Evolutionary conservation across 2,113 vertebrate species (phyloP).

Genomic region (Leptodactylus fuscus): DNA sequence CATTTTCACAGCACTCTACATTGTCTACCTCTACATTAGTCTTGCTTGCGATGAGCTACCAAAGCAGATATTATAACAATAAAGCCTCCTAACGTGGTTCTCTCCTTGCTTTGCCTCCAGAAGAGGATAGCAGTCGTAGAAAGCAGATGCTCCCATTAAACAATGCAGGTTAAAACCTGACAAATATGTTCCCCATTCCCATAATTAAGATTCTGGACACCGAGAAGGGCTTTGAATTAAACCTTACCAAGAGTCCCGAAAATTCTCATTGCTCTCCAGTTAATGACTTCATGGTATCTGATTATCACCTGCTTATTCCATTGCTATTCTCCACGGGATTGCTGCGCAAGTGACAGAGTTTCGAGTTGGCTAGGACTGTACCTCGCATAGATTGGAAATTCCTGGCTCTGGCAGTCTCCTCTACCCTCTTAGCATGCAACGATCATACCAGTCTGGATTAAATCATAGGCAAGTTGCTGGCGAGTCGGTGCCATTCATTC

Average conservation of each 20-base stretch:
- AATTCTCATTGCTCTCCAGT: constrained; percentile 5
- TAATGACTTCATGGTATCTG: constrained; percentile 30
- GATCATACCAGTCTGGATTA: constrained; percentile 23
- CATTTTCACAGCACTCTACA: too few species aligned
- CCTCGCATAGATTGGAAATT: background rate
- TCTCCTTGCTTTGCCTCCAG: background rate
- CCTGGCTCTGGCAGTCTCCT: background rate
- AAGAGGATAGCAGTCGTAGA: background rate
- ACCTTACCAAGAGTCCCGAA: background rate
- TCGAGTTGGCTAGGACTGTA: background rate
- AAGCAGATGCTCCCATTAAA: background rate
- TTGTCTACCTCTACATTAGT: background rate
- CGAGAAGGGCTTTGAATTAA: background rate
- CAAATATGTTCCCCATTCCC: background rate
- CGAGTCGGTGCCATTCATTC: constrained; percentile 18
- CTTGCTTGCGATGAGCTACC: background rate
- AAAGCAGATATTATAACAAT: background rate
- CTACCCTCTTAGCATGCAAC: constrained; percentile 26
- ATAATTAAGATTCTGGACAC: constrained; percentile 6
- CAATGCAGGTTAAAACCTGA: constrained; percentile 22
- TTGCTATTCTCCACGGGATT: constrained; percentile 3
- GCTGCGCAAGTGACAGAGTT: background rate
- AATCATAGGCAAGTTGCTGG: constrained; percentile 18
- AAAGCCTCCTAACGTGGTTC: background rate
- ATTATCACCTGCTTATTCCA: constrained; percentile 43